Evolutionary conservation across 2,888 invertebrate species (phyloP).

Genomic region (Zelleria hepariella): DNA sequence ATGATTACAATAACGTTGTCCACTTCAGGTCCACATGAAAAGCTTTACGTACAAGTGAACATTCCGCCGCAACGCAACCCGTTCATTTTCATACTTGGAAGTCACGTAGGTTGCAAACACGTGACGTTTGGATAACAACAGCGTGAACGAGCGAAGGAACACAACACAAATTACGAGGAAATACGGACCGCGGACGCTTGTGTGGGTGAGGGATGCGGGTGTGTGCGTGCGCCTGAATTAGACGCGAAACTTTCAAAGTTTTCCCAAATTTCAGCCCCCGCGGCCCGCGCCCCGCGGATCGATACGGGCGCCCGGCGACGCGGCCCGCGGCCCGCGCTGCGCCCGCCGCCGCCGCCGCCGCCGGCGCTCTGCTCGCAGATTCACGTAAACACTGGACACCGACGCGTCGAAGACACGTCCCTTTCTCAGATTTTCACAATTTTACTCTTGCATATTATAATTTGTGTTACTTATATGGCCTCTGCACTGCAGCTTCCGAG

Average conservation of each 20-base stretch:
- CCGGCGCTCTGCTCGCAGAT: conserved; percentile 46
- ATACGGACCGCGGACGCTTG: conserved; percentile 27
- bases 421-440: conserved; percentile 13
- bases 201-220: conserved; percentile 38
- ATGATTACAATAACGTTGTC: conserved; percentile 11
- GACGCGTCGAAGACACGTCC: conserved; percentile 33
- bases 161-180: conserved; percentile 56
- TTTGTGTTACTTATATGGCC: too few relatives aligned
- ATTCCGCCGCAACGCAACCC: background rate
- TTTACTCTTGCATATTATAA: background rate
- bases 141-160: conserved; percentile 54
- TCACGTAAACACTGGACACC: conserved; percentile 65
- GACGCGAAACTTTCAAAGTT: conserved; percentile 73
- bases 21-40: background rate
- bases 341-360: conserved; percentile 23
- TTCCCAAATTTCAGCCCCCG: conserved; percentile 70
- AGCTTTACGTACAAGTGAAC: background rate
- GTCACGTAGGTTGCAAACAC: conserved; percentile 55
- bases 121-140: conserved; percentile 58
- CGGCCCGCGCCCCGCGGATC: conserved; percentile 45
- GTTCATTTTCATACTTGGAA: conserved; percentile 9
- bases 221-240: conserved; percentile 73
- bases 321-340: conserved; percentile 24
- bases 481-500: too few relatives aligned
- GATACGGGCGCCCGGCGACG: conserved; percentile 43